Base-by-base conservation (phyloP, 1,140 invertebrate species). In the Wasmannia auropunctata region DNA sequence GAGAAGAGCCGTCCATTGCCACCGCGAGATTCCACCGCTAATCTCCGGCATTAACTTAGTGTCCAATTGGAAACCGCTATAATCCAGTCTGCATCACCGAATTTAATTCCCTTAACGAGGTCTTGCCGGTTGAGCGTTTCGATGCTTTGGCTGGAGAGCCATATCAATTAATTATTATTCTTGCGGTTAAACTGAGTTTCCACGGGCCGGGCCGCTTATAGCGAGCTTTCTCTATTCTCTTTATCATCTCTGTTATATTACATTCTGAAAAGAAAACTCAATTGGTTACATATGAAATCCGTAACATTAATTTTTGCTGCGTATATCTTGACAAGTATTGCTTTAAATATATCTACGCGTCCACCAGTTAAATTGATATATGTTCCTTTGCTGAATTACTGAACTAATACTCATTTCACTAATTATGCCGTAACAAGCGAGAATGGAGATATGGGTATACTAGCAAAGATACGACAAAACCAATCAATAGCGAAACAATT, bases 141-240 rank as follows among this genome's bases (percentile, higher is more conserved):
- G 54, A 54, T 87, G 89, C 62, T 86, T 91, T 88, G 83, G 79
- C 67, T 86, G 88, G 90, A 91, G 69, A 90, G 81, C 85, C 83
- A 91, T 92, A 92, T 93, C 92, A 92, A 93, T 94, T 93, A 93
- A 93, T 94, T 93, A 93, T 93, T 91, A 92, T 92, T 91, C 90
- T 86, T 81, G 76, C 49, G 81, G 79, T 81, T 56, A 51, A 43
- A 65, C 81, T 63, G 28, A 56, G 40, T 79, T 75, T 56, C 54
- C 60, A n/a, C 31, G 54, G n/a, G 69, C 37, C 46, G 60, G 70
- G 28, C 46, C 76, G 34, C n/a, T 69, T 69, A 72, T 58, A 14
- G 49, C 22, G 4, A 46, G 28, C 49, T 74, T 46, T 43, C n/a
- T 25, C 51, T 34, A 46, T 83, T 83, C 40, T 19, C 25, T 83